A percentile compares a stretch with the other conserved stretches of the same genome.
These are phyloP conservation scores for Agrypnus murinus DNA, from an alignment of 2,888 invertebrate species.

Conservation along the genomic window DNA sequence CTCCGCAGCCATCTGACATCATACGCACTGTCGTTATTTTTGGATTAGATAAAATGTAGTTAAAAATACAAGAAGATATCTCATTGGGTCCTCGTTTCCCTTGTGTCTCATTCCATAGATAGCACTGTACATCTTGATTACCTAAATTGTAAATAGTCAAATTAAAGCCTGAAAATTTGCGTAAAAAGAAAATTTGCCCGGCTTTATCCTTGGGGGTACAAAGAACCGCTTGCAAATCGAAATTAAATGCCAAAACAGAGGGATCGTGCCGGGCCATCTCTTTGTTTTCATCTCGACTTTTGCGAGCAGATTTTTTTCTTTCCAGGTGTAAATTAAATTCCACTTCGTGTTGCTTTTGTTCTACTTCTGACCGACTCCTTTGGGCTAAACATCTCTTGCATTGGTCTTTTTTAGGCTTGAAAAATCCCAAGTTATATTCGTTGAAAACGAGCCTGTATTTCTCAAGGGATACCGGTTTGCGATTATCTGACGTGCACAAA, in stretches of 20 bases:
- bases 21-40: conserved; percentile 34
- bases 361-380: conserved; percentile 42
- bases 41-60: no score
- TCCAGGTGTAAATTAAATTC: no score
- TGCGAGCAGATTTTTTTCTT: conserved; percentile 53
- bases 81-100: no score
- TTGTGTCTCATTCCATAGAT: no score
- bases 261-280: conserved; percentile 48
- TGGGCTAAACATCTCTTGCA: conserved; percentile 58
- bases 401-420: conserved; percentile 58
- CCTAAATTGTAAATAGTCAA: no score
- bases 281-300: conserved; percentile 57
- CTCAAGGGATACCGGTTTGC: conserved; percentile 46
- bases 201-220: conserved; percentile 58
- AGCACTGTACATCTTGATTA: no score
- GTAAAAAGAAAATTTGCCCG: conserved; percentile 60
- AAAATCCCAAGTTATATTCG: conserved; percentile 58
- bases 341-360: no score
- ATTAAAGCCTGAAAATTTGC: conserved; percentile 62
- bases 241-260: no score
- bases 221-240: conserved; percentile 61
- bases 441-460: conserved; percentile 53
- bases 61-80: conserved; percentile 57
- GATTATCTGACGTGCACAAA: conserved; percentile 43
- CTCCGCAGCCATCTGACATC: conserved; percentile 52